Base-by-base conservation (phyloP, 2,113 vertebrate species). In the Actinemys pallida region DNA sequence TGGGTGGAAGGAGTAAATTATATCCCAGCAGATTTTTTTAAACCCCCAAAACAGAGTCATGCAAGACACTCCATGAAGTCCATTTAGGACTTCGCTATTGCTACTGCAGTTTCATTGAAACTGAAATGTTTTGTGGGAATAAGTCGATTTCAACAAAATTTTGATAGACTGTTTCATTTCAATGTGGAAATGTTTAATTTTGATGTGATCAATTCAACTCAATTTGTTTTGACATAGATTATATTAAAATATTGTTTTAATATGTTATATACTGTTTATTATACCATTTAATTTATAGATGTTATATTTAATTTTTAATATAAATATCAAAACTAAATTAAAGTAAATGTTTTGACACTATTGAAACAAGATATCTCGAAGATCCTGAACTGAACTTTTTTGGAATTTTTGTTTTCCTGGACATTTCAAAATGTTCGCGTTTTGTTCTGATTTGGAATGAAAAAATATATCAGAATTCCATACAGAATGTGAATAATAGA, bases 81-180 rank as follows among this genome's bases (percentile, higher is more conserved):
- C 84, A 89, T 39, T 39, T 85, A 24, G 50, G 50, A 8, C 1
- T 3, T n/a, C 2, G 87, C 31, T 50, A 24, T 69, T 22, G 0
- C 5, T 39, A 2, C 24, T 0, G 1, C 2, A 1, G 3, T 35
- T 93, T 84, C 35, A 69, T 20, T 35, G 4, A 69, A n/a, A n/a
- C 16, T 9, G 35, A 65, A n/a, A 65, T 19, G 25, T 27, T 57
- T 57, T 3, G 10, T 27, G 31, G 35, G 62, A 65, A 69, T 17
- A 35, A n/a, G 35, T 20, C 1, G 17, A 69, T 69, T 69, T 69
- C 35, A n/a, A n/a, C 62, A 69, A 62, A 35, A 62, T n/a, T n/a
- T 69, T n/a, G 59, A 69, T 19, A n/a, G 31, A 8, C 8, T 24
- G 54, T 27, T 27, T 57, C 25, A 57, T 57, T 57, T 27, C 17